These are phyloP conservation scores for Parochlus steinenii DNA, from an alignment of 2,888 invertebrate genomes.

Conservation along the genomic window DNA sequence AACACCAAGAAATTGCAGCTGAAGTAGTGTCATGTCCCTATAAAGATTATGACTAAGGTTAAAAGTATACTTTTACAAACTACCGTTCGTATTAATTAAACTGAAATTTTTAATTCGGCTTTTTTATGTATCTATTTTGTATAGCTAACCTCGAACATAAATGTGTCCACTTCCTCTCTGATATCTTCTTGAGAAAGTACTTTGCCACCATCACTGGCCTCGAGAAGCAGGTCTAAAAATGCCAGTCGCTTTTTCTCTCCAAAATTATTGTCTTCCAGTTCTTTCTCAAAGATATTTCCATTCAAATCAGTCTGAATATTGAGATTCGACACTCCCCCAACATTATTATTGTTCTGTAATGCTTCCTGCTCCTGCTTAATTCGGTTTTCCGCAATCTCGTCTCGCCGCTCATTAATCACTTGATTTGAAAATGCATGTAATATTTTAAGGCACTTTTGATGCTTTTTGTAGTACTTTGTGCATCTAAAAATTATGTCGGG, in stretches of 20 bases:
- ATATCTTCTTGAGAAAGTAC: constrained; percentile 31
- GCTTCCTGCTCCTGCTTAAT: neutral
- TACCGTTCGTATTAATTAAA: neutral
- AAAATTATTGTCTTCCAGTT: constrained; percentile 15
- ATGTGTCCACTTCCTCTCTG: constrained; percentile 46
- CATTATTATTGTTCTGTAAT: constrained; percentile 15
- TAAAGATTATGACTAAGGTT: constrained; percentile 17
- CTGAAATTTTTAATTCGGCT: too few species aligned
- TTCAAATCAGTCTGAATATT: neutral
- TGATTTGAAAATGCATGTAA: constrained; percentile 33
- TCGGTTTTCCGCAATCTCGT: constrained; percentile 20
- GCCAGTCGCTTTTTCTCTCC: constrained; percentile 36
- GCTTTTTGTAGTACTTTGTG: constrained; percentile 35
- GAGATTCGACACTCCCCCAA: too few species aligned
- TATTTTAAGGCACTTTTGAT: constrained; percentile 31
- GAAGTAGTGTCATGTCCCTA: constrained; percentile 29
- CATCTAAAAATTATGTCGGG: constrained; percentile 40
- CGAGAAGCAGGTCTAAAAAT: constrained; percentile 39
- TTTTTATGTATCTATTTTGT: too few species aligned
- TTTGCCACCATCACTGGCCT: constrained; percentile 35
- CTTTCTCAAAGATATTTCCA: constrained; percentile 5
- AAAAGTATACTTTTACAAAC: neutral
- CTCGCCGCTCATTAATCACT: constrained; percentile 33
- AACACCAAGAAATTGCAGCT: constrained; percentile 30
- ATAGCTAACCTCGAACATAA: constrained; percentile 50